phyloP scores from a whole-genome alignment of 2,888 invertebrate genomes.

The Isoperla grammatica region DNA sequence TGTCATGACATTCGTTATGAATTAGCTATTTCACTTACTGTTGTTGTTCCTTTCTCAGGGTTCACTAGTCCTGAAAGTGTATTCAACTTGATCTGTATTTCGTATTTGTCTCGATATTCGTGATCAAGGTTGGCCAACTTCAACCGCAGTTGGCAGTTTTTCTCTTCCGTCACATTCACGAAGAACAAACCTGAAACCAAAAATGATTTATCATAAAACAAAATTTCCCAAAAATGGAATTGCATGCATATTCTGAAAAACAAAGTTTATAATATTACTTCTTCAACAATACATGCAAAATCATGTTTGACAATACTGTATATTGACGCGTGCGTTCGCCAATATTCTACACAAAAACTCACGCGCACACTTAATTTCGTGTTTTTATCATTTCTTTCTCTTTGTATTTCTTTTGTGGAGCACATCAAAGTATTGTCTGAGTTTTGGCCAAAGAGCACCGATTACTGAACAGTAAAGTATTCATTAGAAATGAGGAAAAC shows the following conservation, averaged over 20 bases:
- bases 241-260: not conserved
- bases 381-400: no score
- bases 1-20: no score
- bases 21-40: slow-evolving; percentile 37
- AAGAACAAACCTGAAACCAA: slow-evolving; percentile 59
- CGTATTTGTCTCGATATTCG: slow-evolving; percentile 39
- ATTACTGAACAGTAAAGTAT: no score
- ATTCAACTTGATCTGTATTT: slow-evolving; percentile 68
- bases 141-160: slow-evolving; percentile 76
- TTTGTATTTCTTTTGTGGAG: no score
- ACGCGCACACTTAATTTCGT: no score
- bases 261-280: not conserved
- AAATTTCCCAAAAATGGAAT: not conserved
- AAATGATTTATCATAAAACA: slow-evolving; percentile 6
- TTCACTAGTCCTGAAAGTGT: slow-evolving; percentile 78
- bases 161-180: slow-evolving; percentile 66
- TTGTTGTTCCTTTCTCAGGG: slow-evolving; percentile 65
- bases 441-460: no score
- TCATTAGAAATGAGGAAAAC: no score
- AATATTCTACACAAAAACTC: no score
- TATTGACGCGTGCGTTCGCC: no score
- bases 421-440: no score
- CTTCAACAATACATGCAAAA: not conserved
- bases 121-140: slow-evolving; percentile 46
- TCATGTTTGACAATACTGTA: not conserved